A percentile compares a stretch with the other conserved stretches of the same genome.
Evolutionary conservation across 2,797 vertebrate genomes (phyloP).

Genomic region (Heteromormyrus szaboi): DNA sequence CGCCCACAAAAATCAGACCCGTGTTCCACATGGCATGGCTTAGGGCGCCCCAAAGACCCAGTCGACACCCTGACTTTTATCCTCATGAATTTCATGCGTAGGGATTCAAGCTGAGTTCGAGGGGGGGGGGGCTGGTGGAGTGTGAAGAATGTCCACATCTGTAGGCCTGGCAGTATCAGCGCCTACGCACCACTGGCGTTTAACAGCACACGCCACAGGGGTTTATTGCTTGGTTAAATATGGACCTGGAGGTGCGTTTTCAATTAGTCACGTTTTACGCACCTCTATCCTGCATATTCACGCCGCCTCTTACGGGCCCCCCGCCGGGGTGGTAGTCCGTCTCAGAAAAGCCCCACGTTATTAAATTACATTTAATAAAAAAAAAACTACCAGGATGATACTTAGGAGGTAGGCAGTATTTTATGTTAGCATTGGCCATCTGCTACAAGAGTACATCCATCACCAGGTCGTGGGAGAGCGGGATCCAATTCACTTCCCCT

Average conservation of each 20-base stretch:
- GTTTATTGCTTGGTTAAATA: slow-evolving; percentile 46
- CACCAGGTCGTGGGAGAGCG: slow-evolving; percentile 42
- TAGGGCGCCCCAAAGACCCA: not conserved
- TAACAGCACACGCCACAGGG: slow-evolving; percentile 27
- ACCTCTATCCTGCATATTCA: slow-evolving; percentile 30
- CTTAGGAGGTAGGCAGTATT: slow-evolving; percentile 39
- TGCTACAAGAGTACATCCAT: slow-evolving; percentile 51
- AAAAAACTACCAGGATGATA: slow-evolving; percentile 33
- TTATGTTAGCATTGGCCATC: slow-evolving; percentile 48
- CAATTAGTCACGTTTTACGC: slow-evolving; percentile 31
- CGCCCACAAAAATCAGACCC: not conserved
- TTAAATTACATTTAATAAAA: slow-evolving; percentile 56
- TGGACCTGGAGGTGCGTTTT: slow-evolving; percentile 45
- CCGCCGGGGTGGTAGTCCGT: slow-evolving; percentile 41
- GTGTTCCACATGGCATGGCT: not conserved
- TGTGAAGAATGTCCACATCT: not conserved
- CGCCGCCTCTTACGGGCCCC: slow-evolving; percentile 43
- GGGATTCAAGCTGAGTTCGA: slow-evolving; percentile 35
- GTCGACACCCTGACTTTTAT: slow-evolving; percentile 25
- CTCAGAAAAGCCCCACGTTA: slow-evolving; percentile 44
- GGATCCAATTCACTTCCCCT: slow-evolving; percentile 52
- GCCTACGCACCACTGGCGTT: slow-evolving; percentile 36
- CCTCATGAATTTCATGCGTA: slow-evolving; percentile 37
- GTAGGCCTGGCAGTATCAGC: slow-evolving; percentile 16
- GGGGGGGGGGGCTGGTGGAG: slow-evolving; percentile 13